phyloP scores from a whole-genome alignment of 2,113 vertebrate genomes.

The Hylia prasina region DNA sequence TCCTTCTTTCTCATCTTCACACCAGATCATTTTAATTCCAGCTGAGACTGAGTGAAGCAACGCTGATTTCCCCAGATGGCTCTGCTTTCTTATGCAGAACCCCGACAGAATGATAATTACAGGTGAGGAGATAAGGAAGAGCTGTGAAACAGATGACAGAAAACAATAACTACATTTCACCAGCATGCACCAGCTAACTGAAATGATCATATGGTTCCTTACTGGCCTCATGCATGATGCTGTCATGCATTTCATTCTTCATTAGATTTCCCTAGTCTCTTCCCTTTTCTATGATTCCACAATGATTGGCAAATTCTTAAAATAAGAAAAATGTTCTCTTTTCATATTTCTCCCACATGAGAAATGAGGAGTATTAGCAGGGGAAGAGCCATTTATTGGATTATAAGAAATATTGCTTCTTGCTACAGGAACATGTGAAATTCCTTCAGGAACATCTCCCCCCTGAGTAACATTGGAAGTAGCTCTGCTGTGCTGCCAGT shows the following conservation, averaged over 20 bases:
- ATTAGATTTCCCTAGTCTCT: neutral
- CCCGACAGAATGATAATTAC: constrained; percentile 26
- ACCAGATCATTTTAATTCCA: constrained; percentile 53
- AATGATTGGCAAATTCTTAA: neutral
- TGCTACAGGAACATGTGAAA: neutral
- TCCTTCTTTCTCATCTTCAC: neutral
- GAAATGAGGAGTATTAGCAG: neutral
- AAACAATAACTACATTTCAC: neutral
- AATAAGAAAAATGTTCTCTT: neutral
- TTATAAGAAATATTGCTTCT: neutral
- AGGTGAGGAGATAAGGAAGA: constrained; percentile 6
- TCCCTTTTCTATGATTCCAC: neutral
- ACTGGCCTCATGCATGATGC: neutral
- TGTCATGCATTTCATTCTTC: neutral
- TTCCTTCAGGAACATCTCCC: neutral
- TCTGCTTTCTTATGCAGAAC: constrained; percentile 44
- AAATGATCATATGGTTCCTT: neutral
- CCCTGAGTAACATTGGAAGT: too few species aligned
- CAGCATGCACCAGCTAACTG: neutral
- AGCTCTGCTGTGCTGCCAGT: neutral
- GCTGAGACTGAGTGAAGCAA: neutral
- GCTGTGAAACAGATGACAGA: neutral
- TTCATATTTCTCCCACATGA: neutral
- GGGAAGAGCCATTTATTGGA: neutral
- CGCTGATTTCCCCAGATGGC: constrained; percentile 54